Evolutionary conservation across 1,140 invertebrate genomes (phyloP).

Genomic region (Drosophila pachea): DNA sequence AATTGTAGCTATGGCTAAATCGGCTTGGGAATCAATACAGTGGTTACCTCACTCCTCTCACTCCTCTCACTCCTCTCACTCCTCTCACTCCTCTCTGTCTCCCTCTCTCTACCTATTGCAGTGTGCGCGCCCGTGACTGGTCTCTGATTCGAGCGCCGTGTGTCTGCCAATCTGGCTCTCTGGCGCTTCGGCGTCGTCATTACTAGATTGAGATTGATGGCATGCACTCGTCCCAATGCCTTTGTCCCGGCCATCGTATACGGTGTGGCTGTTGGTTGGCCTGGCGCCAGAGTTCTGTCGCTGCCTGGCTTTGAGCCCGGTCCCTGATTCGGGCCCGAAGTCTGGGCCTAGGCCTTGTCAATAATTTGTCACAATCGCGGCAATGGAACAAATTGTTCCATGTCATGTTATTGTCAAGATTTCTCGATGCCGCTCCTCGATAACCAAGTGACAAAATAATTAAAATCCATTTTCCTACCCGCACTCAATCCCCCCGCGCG

Average conservation of each 20-base stretch:
- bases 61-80: too few relatives aligned
- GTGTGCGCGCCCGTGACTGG: slow-evolving; percentile 17
- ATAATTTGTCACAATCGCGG: slow-evolving; percentile 78
- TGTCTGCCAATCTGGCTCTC: slow-evolving; percentile 44
- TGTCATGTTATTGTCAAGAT: slow-evolving; percentile 78
- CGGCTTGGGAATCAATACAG: slow-evolving; percentile 46
- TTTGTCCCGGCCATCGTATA: slow-evolving; percentile 6
- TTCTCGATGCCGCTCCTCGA: slow-evolving; percentile 57
- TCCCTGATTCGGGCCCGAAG: not conserved
- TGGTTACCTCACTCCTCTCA: slow-evolving; percentile 4
- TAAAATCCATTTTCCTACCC: slow-evolving; percentile 58
- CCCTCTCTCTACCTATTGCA: slow-evolving; percentile 5
- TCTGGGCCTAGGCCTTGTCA: slow-evolving; percentile 54
- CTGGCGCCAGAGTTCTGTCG: slow-evolving; percentile 37
- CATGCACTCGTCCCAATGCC: slow-evolving; percentile 38
- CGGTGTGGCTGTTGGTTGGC: not conserved
- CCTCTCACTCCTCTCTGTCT: not conserved
- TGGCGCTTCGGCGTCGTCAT: slow-evolving; percentile 66
- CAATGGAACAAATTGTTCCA: slow-evolving; percentile 73
- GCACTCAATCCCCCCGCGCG: slow-evolving; percentile 36
- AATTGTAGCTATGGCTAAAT: slow-evolving; percentile 14
- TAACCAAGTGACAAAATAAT: slow-evolving; percentile 78
- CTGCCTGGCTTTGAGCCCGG: slow-evolving; percentile 14
- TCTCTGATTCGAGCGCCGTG: slow-evolving; percentile 36
- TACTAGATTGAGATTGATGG: slow-evolving; percentile 76